phyloP scores from a whole-genome alignment of 1,140 invertebrate species.

The Stegodyphus mimosarum region DNA sequence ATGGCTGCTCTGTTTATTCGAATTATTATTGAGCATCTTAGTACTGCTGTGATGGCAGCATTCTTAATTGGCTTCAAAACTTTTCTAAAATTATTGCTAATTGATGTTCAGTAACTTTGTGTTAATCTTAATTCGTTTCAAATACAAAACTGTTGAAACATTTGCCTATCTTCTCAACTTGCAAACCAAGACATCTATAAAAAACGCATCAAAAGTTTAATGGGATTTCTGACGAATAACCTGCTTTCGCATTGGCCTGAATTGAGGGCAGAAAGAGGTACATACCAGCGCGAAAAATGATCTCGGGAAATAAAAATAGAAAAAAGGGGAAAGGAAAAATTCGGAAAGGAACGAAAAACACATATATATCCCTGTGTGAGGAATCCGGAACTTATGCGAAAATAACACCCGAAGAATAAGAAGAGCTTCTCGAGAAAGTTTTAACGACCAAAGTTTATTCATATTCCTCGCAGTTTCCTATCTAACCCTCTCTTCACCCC shows the following conservation, averaged over 20 bases:
- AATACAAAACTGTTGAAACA: too few relatives aligned
- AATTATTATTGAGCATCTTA: too few relatives aligned
- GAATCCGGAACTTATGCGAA: constrained; percentile 58
- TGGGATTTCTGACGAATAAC: constrained; percentile 34
- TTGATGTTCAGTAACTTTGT: too few relatives aligned
- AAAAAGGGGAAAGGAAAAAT: constrained; percentile 20
- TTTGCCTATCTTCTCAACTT: too few relatives aligned
- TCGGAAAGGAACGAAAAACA: neutral
- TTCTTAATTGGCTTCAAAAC: too few relatives aligned
- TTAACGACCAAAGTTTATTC: constrained; percentile 61
- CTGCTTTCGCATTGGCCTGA: constrained; percentile 10
- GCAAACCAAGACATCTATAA: constrained; percentile 2
- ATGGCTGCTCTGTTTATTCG: too few relatives aligned
- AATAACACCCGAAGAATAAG: constrained; percentile 56
- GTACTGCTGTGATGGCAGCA: too few relatives aligned
- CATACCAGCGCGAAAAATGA: constrained; percentile 25
- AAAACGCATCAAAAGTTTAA: constrained; percentile 57
- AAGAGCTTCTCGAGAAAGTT: constrained; percentile 40
- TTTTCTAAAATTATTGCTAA: too few relatives aligned
- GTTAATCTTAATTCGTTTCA: too few relatives aligned
- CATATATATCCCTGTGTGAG: constrained; percentile 17
- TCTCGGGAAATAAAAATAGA: neutral
- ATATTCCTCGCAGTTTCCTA: constrained; percentile 44
- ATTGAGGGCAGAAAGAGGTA: neutral
- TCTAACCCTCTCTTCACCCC: neutral